Percentiles rank a stretch among this genome's conserved stretches.
Evolutionary conservation across 1,140 invertebrate species (phyloP).

Genomic region (Neuroterus valhalla): DNA sequence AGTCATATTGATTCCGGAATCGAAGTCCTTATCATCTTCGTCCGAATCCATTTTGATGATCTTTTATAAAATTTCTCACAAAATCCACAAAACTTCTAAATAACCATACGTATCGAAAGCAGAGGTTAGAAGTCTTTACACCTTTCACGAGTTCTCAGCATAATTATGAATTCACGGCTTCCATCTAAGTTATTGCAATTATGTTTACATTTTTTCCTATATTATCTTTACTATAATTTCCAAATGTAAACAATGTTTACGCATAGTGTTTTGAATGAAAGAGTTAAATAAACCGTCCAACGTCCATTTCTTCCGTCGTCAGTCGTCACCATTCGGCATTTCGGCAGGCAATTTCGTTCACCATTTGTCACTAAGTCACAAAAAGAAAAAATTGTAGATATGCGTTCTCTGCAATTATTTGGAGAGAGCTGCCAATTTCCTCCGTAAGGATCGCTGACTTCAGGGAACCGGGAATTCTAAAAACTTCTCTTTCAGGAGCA

Average conservation of each 20-base stretch:
- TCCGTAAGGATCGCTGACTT: too few relatives aligned
- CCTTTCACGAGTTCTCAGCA: background rate
- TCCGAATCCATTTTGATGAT: slow-evolving; percentile 74
- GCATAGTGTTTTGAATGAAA: background rate
- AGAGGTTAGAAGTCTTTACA: background rate
- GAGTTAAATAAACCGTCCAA: too few relatives aligned
- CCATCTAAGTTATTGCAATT: background rate
- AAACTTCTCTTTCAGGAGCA: too few relatives aligned
- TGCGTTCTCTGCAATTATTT: too few relatives aligned
- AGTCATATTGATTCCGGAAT: slow-evolving; percentile 83
- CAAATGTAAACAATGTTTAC: background rate
- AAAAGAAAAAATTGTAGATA: too few relatives aligned
- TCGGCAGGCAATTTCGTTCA: too few relatives aligned
- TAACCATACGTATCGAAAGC: background rate
- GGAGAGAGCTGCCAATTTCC: too few relatives aligned
- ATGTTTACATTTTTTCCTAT: background rate
- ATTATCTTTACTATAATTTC: background rate
- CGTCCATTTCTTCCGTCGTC: too few relatives aligned
- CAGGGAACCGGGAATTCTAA: too few relatives aligned
- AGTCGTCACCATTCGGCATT: too few relatives aligned
- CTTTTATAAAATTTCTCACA: background rate
- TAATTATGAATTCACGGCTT: background rate
- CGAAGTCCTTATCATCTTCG: slow-evolving; percentile 76
- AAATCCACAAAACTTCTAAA: background rate
- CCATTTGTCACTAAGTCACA: too few relatives aligned